Conservation (phyloP, 1,140 invertebrate genomes). For the Eciton burchellii region DNA sequence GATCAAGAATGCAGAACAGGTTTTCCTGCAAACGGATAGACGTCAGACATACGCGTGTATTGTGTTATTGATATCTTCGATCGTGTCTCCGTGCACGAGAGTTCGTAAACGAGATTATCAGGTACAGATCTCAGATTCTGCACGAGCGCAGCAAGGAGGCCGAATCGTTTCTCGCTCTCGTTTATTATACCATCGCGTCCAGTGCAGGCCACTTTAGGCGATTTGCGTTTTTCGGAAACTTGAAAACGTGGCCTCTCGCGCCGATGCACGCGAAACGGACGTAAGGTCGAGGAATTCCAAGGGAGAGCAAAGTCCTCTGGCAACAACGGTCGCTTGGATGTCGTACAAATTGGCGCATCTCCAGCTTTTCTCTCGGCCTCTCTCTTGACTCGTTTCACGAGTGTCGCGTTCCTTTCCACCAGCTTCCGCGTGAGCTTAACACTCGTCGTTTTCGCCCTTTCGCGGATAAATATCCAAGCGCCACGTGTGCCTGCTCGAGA, state of each 20-base stretch:
- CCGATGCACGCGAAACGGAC: constrained; percentile 17
- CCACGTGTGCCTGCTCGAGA: constrained; percentile 28
- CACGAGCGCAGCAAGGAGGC: not conserved
- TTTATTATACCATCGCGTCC: not conserved
- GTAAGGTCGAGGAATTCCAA: constrained; percentile 64
- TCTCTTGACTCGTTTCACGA: constrained; percentile 25
- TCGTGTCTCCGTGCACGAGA: too few species aligned
- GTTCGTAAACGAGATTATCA: too few species aligned
- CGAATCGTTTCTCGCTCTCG: not conserved
- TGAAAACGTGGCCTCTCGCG: not conserved
- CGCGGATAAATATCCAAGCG: not conserved
- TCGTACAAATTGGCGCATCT: constrained; percentile 73
- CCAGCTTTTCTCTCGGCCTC: constrained; percentile 71
- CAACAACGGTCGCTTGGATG: constrained; percentile 62
- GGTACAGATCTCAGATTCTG: not conserved
- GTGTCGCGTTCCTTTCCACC: constrained; percentile 66
- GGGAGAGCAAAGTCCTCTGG: constrained; percentile 70
- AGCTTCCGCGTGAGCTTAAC: constrained; percentile 40
- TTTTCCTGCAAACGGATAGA: too few species aligned
- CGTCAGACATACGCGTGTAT: too few species aligned
- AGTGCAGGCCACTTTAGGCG: not conserved
- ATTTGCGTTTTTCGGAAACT: not conserved
- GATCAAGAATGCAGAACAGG: too few species aligned
- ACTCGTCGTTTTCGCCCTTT: constrained; percentile 57
- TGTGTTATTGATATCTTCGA: too few species aligned